These are phyloP conservation scores for Rotaria macrura DNA, from an alignment of 2,888 invertebrate species.

Conservation along the genomic window DNA sequence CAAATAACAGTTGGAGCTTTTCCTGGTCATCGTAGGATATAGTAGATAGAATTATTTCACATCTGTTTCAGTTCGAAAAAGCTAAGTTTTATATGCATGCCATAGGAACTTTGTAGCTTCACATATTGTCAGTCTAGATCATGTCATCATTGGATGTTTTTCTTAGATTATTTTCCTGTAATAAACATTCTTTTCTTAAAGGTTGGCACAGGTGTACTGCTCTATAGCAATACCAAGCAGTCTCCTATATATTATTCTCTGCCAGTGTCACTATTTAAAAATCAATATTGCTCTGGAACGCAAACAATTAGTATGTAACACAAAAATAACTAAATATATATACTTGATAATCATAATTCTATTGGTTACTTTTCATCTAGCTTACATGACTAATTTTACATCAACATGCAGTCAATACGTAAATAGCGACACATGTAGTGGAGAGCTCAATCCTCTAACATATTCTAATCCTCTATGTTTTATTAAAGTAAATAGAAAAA, in stretches of 20 bases:
- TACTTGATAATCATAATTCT: background rate
- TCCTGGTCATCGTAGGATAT: too few relatives aligned
- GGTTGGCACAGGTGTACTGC: background rate
- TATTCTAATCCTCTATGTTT: background rate
- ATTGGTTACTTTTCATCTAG: background rate
- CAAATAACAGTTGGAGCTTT: too few relatives aligned
- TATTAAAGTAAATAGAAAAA: background rate
- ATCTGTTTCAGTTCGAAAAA: too few relatives aligned
- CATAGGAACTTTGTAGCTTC: too few relatives aligned
- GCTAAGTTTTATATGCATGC: too few relatives aligned
- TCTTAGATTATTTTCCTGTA: too few relatives aligned
- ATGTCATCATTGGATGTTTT: too few relatives aligned
- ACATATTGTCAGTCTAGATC: too few relatives aligned
- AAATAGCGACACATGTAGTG: background rate
- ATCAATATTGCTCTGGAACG: background rate
- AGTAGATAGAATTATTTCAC: too few relatives aligned
- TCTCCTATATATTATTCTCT: background rate
- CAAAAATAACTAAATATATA: background rate
- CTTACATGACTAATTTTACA: background rate
- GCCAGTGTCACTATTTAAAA: background rate
- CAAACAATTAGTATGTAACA: background rate
- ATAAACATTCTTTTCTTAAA: background rate
- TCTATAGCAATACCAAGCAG: background rate
- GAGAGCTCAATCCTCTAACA: background rate
- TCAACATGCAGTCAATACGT: background rate